phyloP scores from a whole-genome alignment of 1,140 invertebrate genomes.

The Centruroides vittatus region DNA sequence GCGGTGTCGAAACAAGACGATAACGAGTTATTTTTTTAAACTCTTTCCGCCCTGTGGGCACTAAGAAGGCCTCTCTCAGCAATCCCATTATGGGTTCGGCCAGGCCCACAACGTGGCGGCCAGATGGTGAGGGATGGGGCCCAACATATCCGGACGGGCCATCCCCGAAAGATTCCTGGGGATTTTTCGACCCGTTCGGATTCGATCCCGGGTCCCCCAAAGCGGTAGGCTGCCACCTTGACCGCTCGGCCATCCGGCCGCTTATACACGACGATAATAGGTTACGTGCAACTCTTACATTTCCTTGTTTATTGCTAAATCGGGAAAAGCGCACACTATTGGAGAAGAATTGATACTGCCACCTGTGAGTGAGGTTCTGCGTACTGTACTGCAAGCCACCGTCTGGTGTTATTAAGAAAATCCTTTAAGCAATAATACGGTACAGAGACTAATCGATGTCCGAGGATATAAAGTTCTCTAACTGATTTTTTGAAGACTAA shows the following conservation, averaged over 20 bases:
- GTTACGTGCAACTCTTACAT: slow-evolving; percentile 15
- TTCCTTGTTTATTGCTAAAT: slow-evolving; percentile 14
- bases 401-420: slow-evolving; percentile 6
- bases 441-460: slow-evolving; percentile 7
- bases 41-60: no score
- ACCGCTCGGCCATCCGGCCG: no score
- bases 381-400: slow-evolving; percentile 6
- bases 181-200: no score
- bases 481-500: slow-evolving; percentile 6
- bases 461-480: slow-evolving; percentile 5
- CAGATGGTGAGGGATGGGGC: no score
- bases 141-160: no score
- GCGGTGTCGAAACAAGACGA: slow-evolving; percentile 9
- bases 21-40: slow-evolving; percentile 1
- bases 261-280: slow-evolving; percentile 11
- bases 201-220: no score
- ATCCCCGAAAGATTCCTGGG: no score
- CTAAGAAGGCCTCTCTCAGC: no score
- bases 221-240: no score
- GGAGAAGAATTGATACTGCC: slow-evolving; percentile 14
- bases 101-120: no score
- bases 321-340: slow-evolving; percentile 13
- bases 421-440: slow-evolving; percentile 14
- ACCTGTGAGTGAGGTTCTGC: slow-evolving; percentile 3
- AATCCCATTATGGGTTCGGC: no score